Evolutionary conservation across 2,797 vertebrate genomes (phyloP).

Genomic region (Decapterus maruadsi): DNA sequence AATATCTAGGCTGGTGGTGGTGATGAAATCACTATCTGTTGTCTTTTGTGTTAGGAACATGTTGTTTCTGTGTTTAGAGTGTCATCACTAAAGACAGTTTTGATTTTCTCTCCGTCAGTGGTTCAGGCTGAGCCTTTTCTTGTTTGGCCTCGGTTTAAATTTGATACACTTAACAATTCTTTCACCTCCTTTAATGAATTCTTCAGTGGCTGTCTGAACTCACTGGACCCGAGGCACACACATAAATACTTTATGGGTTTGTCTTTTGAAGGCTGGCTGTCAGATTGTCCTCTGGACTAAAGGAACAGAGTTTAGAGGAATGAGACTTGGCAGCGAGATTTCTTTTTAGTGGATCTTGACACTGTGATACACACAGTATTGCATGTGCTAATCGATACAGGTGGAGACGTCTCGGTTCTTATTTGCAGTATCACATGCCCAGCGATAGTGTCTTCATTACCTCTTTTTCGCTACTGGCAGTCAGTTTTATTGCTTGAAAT

Average conservation of each 20-base stretch:
- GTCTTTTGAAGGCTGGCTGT: constrained; percentile 86
- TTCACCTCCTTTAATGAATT: constrained; percentile 87
- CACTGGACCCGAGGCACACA: constrained; percentile 80
- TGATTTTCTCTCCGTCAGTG: constrained; percentile 63
- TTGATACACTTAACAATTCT: constrained; percentile 83
- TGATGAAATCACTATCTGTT: constrained; percentile 63
- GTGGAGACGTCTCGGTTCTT: constrained; percentile 54
- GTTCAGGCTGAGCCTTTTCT: constrained; percentile 64
- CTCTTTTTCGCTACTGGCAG: constrained; percentile 49
- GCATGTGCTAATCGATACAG: constrained; percentile 65
- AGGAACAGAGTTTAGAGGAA: constrained; percentile 76
- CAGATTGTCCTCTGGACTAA: constrained; percentile 84
- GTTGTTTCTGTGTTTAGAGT: constrained; percentile 72
- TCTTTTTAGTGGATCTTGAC: constrained; percentile 55
- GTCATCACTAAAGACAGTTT: constrained; percentile 76
- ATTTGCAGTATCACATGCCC: constrained; percentile 34
- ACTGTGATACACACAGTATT: constrained; percentile 47
- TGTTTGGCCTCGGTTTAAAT: constrained; percentile 82
- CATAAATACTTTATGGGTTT: constrained; percentile 86
- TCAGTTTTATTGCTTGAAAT: constrained; percentile 61
- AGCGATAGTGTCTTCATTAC: constrained; percentile 65
- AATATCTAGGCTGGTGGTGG: constrained; percentile 24
- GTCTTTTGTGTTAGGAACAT: constrained; percentile 56
- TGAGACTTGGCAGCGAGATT: constrained; percentile 69
- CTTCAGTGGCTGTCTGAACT: constrained; percentile 85